A percentile compares a stretch with the other conserved stretches of the same genome.
Evolutionary conservation across 2,888 invertebrate genomes (phyloP).

Genomic region (Agonopterix alstromeriana): DNA sequence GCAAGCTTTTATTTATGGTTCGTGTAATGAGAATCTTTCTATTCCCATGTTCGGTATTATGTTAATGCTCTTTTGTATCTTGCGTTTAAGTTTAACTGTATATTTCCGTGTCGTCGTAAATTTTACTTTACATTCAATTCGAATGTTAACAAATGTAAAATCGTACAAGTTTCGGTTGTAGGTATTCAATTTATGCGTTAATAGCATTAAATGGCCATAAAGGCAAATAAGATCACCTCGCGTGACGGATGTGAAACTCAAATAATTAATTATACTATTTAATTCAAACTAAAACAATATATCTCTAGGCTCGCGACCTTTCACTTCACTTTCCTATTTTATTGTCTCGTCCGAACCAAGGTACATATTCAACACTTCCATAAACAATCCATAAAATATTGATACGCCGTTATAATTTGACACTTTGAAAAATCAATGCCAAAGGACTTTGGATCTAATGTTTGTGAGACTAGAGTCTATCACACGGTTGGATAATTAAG

Average conservation of each 20-base stretch:
- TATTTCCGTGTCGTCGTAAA: no score
- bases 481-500: background rate
- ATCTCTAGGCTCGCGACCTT: conserved; percentile 31
- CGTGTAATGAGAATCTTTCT: no score
- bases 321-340: conserved; percentile 53
- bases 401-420: conserved; percentile 17
- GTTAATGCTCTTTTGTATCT: no score
- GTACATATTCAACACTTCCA: conserved; percentile 34
- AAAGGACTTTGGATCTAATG: conserved; percentile 12
- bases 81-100: no score
- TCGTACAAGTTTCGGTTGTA: no score
- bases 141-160: no score
- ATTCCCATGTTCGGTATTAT: no score
- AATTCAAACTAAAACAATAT: conserved; percentile 34
- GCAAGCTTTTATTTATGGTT: no score
- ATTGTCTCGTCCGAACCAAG: conserved; percentile 24
- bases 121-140: no score
- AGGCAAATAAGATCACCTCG: background rate
- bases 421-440: conserved; percentile 6
- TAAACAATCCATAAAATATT: conserved; percentile 43
- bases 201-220: no score
- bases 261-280: conserved; percentile 9
- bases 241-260: background rate
- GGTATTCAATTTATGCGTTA: no score
- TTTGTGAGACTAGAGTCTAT: no score